phyloP scores from a whole-genome alignment of 2,113 vertebrate species.

The Lagopus muta region DNA sequence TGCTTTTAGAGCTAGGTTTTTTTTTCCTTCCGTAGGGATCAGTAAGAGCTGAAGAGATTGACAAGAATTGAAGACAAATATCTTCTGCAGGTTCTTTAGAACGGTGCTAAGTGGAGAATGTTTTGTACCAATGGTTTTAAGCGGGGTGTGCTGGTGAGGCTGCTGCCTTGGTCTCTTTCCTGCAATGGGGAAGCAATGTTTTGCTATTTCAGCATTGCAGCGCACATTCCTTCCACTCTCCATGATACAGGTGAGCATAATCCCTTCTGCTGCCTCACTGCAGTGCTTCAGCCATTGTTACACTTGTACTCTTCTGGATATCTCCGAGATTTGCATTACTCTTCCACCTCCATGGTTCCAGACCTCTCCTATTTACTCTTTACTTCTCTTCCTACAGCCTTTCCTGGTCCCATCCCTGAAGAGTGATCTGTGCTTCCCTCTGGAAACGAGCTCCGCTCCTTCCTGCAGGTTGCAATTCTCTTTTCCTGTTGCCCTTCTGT shows the following conservation, averaged over 20 bases:
- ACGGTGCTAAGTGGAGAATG: not conserved
- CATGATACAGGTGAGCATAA: rapidly evolving
- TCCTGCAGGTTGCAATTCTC: not conserved
- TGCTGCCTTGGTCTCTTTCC: conserved; percentile 4
- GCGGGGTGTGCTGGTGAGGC: not conserved
- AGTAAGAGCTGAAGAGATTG: conserved; percentile 43
- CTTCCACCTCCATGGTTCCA: not conserved
- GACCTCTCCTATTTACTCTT: not conserved
- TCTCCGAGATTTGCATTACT: not conserved
- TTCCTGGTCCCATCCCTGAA: not conserved
- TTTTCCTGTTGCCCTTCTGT: not conserved
- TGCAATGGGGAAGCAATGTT: not conserved
- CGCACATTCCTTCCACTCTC: not conserved
- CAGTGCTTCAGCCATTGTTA: not conserved
- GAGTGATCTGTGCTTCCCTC: not conserved
- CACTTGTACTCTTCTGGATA: not conserved
- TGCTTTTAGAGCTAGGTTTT: conserved; percentile 40
- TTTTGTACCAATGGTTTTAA: not conserved
- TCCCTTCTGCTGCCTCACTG: not conserved
- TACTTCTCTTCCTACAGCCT: not conserved
- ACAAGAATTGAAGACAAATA: conserved; percentile 10
- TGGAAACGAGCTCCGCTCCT: not conserved
- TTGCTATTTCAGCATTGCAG: conserved; percentile 1
- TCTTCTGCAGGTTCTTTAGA: conserved; percentile 11
- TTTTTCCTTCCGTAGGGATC: not conserved